Percentiles rank a stretch among this genome's conserved stretches.
These are phyloP conservation scores for Drosophila bifasciata DNA, from an alignment of 1,140 invertebrate genomes.

Conservation along the genomic window DNA sequence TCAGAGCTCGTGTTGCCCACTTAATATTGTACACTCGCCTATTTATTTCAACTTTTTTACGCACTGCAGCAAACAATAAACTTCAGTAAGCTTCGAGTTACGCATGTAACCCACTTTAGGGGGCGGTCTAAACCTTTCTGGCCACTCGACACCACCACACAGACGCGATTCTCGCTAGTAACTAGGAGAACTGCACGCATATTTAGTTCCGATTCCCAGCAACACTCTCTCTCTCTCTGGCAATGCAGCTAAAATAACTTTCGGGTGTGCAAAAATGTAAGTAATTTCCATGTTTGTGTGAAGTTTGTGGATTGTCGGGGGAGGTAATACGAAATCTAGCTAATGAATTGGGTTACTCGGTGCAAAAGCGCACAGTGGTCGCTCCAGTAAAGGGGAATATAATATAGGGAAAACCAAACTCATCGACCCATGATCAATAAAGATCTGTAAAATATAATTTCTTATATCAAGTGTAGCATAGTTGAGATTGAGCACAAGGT, in stretches of 20 bases:
- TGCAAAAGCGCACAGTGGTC: background rate
- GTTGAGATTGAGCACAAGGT: too few species aligned
- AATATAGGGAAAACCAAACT: background rate
- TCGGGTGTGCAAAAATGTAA: conserved; percentile 60
- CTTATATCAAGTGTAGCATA: background rate
- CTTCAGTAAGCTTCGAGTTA: conserved; percentile 46
- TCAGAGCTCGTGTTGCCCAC: conserved; percentile 50
- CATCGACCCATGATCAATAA: too few species aligned
- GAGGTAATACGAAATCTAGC: conserved; percentile 41
- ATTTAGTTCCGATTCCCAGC: conserved; percentile 54
- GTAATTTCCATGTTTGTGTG: conserved; percentile 44
- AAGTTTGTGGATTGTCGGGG: background rate
- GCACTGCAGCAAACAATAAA: conserved; percentile 69
- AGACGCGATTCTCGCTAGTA: background rate
- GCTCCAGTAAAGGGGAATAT: background rate
- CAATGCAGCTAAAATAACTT: conserved; percentile 67
- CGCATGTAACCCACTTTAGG: conserved; percentile 61
- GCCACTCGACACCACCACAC: conserved; percentile 26
- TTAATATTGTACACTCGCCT: conserved; percentile 54
- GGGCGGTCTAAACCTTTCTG: conserved; percentile 31
- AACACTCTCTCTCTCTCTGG: conserved; percentile 48
- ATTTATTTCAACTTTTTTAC: conserved; percentile 69
- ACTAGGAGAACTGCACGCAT: conserved; percentile 40
- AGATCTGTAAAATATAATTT: too few species aligned
- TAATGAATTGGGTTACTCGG: conserved; percentile 27